Evolutionary conservation across 2,113 vertebrate species (phyloP), one percentile per base, ranked within the genome.

Genomic region (Corythoichthys haematopterus): DNA sequence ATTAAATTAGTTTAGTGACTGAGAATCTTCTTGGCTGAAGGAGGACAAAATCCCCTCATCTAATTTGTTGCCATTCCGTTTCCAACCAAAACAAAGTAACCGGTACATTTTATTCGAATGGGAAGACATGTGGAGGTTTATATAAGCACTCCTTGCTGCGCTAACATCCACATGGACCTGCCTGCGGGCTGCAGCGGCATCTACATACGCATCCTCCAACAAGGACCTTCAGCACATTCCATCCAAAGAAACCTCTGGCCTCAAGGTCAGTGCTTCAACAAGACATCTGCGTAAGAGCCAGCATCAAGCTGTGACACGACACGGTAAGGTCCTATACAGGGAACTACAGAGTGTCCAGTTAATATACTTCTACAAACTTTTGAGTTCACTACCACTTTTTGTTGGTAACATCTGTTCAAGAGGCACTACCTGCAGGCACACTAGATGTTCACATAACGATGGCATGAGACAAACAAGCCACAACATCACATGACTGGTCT

Each of bases 71-170:
- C 52, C 38, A 55, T 59, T 79, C 40, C 2, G 40, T 2, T 20
- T 78, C 77, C 74, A 90, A 86, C 53, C 45, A 82, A 84, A 88
- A 85, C 68, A 82, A 73, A 66, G 45, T 9, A 68, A 66, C 74
- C 28, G 66, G 82, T 70, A 87, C 84, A 78, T 88, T 83, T 76
- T 69, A 85, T 85, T 85, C 61, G 53, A 61, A 47, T 61, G 64
- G 72, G 66, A 75, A 46, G 69, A 84, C 85, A 87, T 84, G 84
- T 80, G 84, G 74, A 0, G 47, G 73, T 88, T 90, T 88, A 86
- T 71, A 67, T 84, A 88, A 89, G 82, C 74, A 71, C 68, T 60
- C 4, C 88, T 80, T 13, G 69, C 85, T 81, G 84, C 6, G 72
- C 72, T 80, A 71, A 72, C 79, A 82, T 79, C 67, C 69, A 78